Conservation (phyloP, 2,113 vertebrate genomes). For the Apodemus sylvaticus region DNA sequence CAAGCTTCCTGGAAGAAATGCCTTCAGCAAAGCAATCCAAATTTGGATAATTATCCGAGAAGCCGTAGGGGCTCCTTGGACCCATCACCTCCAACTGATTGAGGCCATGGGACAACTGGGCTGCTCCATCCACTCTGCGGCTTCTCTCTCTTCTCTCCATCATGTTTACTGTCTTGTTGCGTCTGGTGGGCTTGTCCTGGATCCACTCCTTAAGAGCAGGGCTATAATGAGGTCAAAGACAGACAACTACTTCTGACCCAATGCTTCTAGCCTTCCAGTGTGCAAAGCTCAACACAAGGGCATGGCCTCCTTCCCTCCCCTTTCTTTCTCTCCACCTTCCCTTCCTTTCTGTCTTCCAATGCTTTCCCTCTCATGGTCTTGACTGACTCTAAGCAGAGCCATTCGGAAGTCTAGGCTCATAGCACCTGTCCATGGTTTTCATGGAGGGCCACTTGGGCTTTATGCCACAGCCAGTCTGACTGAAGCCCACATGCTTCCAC, state of each 20-base stretch:
- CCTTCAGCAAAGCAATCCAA: conserved; percentile 54
- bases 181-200: neutral
- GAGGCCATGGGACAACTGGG: conserved; percentile 42
- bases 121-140: rapidly evolving
- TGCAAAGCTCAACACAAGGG: rapidly evolving
- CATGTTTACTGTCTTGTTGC: neutral
- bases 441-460: rapidly evolving
- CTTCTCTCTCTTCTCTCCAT: neutral
- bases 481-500: neutral
- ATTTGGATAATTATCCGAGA: conserved; percentile 58
- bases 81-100: conserved; percentile 25
- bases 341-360: neutral
- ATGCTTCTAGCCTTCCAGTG: rapidly evolving
- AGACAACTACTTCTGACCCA: rapidly evolving
- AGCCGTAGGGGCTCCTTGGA: conserved; percentile 51
- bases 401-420: neutral
- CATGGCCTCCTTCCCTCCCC: too few relatives aligned
- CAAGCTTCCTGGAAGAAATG: conserved; percentile 6
- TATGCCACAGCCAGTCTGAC: rapidly evolving
- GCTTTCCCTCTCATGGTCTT: rapidly evolving
- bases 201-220: rapidly evolving
- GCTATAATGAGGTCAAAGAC: neutral
- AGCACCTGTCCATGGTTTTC: rapidly evolving
- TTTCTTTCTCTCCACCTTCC: too few relatives aligned
- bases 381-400: neutral